Evolutionary conservation across 2,888 invertebrate genomes (phyloP), one percentile per base, ranked within the genome.

Genomic region (Odontomyia ornata): DNA sequence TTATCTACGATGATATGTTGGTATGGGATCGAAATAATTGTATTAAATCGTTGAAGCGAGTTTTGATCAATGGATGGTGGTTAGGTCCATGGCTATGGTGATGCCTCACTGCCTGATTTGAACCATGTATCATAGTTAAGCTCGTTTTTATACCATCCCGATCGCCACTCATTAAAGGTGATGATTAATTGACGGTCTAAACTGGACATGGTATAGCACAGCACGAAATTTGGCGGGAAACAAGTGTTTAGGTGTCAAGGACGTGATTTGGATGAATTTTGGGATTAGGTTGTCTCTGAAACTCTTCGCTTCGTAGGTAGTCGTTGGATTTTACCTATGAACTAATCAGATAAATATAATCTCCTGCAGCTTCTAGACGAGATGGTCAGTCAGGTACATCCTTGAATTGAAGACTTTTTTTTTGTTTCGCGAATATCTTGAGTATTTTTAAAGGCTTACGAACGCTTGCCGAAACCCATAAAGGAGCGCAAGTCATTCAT

Each of bases 401-500:
- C 36, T 36, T 36, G 36, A 36, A 36, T 5, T 36, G 9, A 36
- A 5, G 36, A 36, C 9, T 36, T 9, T 36, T 5, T 36, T 36
- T 36, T 36, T 36, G 36, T 36, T 36, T 36, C 5, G 36, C 3
- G n/a, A n/a, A n/a, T n/a, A n/a, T n/a, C n/a, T n/a, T n/a, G n/a
- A n/a, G n/a, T n/a, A n/a, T n/a, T n/a, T n/a, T n/a, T n/a, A n/a
- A n/a, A n/a, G n/a, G n/a, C n/a, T n/a, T n/a, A n/a, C n/a, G n/a
- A n/a, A 43, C 43, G 13, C 15, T 52, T 52, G 52, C 5, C 18
- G 52, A 4, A 4, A 52, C 18, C 13, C 13, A 4, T 3, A 52
- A 52, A 52, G 52, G 52, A 52, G 52, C n/a, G n/a, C 52, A 52
- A 52, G 52, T 52, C 52, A 52, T 52, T 52, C 52, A n/a, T 52